Conservation (phyloP, 2,797 vertebrate species). For the Cyclura pinguis region DNA sequence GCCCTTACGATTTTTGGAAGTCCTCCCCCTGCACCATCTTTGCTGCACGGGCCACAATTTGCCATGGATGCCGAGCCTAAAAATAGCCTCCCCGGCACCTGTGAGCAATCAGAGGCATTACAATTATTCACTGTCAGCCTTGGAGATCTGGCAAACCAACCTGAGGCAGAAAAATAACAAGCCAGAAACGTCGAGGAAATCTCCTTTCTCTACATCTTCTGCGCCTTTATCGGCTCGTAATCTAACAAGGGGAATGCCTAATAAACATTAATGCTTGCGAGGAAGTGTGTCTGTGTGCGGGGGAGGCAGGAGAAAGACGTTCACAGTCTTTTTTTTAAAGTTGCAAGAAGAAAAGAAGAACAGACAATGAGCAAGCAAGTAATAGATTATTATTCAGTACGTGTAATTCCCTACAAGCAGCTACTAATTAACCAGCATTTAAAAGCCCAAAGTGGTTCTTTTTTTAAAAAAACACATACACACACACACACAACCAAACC, state of each 20-base stretch:
- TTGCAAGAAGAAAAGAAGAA: not conserved
- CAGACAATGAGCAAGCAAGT: not conserved
- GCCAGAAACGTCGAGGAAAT: not conserved
- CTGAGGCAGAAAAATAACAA: not conserved
- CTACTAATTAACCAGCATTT: slow-evolving; percentile 50
- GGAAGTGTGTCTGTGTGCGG: not conserved
- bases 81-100: not conserved
- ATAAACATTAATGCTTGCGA: not conserved
- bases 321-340: not conserved
- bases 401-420: slow-evolving; percentile 38
- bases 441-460: slow-evolving; percentile 35
- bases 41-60: not conserved
- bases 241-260: not conserved
- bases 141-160: not conserved
- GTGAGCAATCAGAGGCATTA: not conserved
- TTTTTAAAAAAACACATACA: not conserved
- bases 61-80: not conserved
- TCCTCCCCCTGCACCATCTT: fast-evolving
- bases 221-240: not conserved
- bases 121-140: not conserved
- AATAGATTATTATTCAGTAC: slow-evolving; percentile 19
- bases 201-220: not conserved
- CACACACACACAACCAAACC: not conserved
- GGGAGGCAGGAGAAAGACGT: no score
- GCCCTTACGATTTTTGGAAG: not conserved